These are phyloP conservation scores for Dicycla oo DNA, from an alignment of 2,888 invertebrate species.

Conservation along the genomic window DNA sequence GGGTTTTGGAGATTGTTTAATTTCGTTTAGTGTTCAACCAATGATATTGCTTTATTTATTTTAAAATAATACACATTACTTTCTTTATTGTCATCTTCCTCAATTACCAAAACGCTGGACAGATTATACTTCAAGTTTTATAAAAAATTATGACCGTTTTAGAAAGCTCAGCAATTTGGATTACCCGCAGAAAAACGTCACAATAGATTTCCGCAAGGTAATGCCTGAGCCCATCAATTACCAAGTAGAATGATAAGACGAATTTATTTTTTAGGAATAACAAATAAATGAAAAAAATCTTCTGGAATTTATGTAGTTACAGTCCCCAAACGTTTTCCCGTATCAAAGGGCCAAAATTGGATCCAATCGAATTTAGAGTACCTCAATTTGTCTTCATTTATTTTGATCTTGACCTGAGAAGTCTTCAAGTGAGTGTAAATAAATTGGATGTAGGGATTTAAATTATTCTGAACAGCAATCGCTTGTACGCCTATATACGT, in stretches of 20 bases:
- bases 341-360: conserved; percentile 59
- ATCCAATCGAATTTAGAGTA: conserved; percentile 65
- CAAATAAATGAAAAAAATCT: conserved; percentile 31
- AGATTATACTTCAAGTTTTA: conserved; percentile 9
- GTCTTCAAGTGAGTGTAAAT: conserved; percentile 60
- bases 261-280: conserved; percentile 41
- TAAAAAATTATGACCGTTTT: conserved; percentile 26
- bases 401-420: conserved; percentile 65
- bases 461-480: conserved; percentile 51
- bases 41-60: not conserved
- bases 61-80: conserved; percentile 2
- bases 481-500: conserved; percentile 4
- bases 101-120: conserved; percentile 20
- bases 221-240: conserved; percentile 49
- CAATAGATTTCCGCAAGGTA: conserved; percentile 56
- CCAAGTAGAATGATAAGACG: conserved; percentile 36
- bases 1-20: conserved; percentile 12
- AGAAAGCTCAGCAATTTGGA: conserved; percentile 37
- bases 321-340: conserved; percentile 52
- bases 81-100: not conserved
- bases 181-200: conserved; percentile 45
- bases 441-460: conserved; percentile 62
- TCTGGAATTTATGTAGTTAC: conserved; percentile 51
- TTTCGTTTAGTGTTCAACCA: not conserved
- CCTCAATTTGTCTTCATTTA: conserved; percentile 68